Evolutionary conservation across 2,797 vertebrate species (phyloP).

Genomic region (Amniataba percoides): DNA sequence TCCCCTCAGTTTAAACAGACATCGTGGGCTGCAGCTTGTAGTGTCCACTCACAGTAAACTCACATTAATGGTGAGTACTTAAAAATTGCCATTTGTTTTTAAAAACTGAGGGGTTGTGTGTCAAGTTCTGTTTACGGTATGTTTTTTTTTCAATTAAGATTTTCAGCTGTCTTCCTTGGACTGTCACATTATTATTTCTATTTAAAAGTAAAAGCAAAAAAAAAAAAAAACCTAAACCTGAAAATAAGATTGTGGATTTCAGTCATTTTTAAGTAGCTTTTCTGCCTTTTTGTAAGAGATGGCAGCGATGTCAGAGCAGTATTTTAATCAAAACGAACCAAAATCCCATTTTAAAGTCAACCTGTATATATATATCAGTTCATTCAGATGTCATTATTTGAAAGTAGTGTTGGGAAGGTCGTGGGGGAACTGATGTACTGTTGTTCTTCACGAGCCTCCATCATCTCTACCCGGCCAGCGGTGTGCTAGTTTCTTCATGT

Average conservation of each 20-base stretch:
- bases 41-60: constrained; percentile 9
- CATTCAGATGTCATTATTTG: constrained; percentile 46
- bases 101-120: constrained; percentile 78
- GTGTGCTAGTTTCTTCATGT: constrained; percentile 50
- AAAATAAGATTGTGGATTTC: constrained; percentile 48
- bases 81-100: constrained; percentile 83
- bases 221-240: constrained; percentile 30
- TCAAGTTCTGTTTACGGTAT: constrained; percentile 79
- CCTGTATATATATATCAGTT: constrained; percentile 46
- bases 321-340: constrained; percentile 72
- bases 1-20: neutral
- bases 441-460: constrained; percentile 55
- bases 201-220: constrained; percentile 72
- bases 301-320: constrained; percentile 67
- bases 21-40: constrained; percentile 4
- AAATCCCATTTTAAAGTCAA: constrained; percentile 66
- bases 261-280: constrained; percentile 73
- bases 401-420: constrained; percentile 49
- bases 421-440: constrained; percentile 43
- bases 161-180: constrained; percentile 71
- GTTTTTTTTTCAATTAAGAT: constrained; percentile 41
- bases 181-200: constrained; percentile 75
- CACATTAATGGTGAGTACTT: constrained; percentile 6
- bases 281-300: constrained; percentile 73
- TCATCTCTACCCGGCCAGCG: constrained; percentile 52